These are phyloP conservation scores for Pongo pygmaeus DNA, from an alignment of 2,113 vertebrate genomes.

Conservation along the genomic window DNA sequence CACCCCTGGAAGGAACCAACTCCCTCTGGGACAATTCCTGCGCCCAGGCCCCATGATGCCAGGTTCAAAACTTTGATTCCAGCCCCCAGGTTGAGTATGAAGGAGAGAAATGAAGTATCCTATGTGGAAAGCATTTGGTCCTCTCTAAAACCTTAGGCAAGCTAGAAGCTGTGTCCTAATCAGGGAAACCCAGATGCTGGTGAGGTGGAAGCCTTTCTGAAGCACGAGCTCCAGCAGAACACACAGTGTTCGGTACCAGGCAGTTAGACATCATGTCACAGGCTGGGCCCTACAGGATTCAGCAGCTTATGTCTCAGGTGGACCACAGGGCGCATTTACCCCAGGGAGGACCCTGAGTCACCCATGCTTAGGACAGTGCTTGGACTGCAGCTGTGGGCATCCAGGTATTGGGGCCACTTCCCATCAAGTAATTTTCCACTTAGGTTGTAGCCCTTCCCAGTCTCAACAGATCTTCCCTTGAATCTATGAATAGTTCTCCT, in stretches of 20 bases:
- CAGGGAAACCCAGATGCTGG: fast-evolving
- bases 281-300: fast-evolving
- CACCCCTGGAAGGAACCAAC: background rate
- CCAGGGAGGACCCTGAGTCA: background rate
- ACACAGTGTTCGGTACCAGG: fast-evolving
- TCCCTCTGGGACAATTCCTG: background rate
- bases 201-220: background rate
- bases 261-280: fast-evolving
- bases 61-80: too few species aligned
- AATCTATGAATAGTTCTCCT: background rate
- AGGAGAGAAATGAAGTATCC: background rate
- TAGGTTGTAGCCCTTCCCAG: background rate
- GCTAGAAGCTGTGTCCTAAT: fast-evolving
- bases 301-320: background rate
- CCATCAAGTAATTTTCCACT: background rate
- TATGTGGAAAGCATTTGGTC: fast-evolving
- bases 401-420: background rate
- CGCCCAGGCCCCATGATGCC: fast-evolving
- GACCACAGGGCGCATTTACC: fast-evolving
- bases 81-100: too few species aligned
- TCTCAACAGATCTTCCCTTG: background rate
- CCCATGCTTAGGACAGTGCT: fast-evolving
- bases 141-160: fast-evolving
- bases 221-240: fast-evolving
- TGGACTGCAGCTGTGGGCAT: background rate